Conservation (phyloP, 1,140 invertebrate genomes). For the Oedothorax gibbosus region DNA sequence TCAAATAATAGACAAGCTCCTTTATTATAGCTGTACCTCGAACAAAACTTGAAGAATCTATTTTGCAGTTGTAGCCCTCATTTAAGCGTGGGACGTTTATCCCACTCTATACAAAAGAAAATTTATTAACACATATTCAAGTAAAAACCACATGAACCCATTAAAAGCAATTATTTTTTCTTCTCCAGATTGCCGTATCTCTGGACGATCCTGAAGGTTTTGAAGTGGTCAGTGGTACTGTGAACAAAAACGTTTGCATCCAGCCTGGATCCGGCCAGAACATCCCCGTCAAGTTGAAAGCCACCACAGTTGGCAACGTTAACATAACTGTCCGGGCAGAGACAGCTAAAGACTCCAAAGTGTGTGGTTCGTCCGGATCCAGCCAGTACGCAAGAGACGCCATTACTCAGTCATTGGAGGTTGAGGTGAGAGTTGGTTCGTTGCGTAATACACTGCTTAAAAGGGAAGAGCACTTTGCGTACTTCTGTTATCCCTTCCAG, state of each 20-base stretch:
- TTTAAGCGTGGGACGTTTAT: neutral
- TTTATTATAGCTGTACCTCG: no score
- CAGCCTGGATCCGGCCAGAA: constrained; percentile 55
- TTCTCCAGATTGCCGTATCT: constrained; percentile 28
- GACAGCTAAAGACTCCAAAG: neutral
- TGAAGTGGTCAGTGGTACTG: constrained; percentile 66
- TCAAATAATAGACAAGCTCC: no score
- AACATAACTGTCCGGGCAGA: constrained; percentile 75
- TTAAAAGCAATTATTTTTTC: neutral
- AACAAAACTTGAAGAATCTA: no score
- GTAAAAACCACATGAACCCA: neutral
- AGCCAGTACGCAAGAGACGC: constrained; percentile 33
- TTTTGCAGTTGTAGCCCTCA: neutral
- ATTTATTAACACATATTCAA: neutral
- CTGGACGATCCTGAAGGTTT: constrained; percentile 70
- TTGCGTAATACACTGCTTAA: neutral
- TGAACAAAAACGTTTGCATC: constrained; percentile 24
- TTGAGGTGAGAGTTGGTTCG: constrained; percentile 29
- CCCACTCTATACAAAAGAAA: neutral
- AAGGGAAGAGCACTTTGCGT: no score
- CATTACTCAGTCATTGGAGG: constrained; percentile 29
- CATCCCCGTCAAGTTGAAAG: constrained; percentile 71
- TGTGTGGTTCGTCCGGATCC: constrained; percentile 25
- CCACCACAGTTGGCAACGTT: constrained; percentile 72
- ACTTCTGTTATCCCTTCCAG: no score